These are phyloP conservation scores for Uropetala carovei DNA, from an alignment of 2,888 invertebrate species.

Conservation along the genomic window DNA sequence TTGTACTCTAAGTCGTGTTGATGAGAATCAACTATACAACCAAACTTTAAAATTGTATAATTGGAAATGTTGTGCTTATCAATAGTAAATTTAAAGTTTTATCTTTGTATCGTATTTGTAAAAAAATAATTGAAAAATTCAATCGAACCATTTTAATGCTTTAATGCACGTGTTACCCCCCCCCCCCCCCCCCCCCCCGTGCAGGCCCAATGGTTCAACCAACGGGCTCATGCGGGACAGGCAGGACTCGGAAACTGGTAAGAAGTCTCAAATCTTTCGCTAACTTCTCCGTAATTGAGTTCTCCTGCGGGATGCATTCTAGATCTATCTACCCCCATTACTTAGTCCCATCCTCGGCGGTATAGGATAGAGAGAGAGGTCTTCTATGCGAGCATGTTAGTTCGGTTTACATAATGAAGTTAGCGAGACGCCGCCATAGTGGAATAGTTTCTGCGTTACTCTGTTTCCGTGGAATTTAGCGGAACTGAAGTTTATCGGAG, in stretches of 20 bases:
- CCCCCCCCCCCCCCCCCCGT: too few relatives aligned
- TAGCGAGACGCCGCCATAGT: not conserved
- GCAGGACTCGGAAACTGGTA: not conserved
- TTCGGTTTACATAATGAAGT: not conserved
- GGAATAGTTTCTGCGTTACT: too few relatives aligned
- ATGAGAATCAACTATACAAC: too few relatives aligned
- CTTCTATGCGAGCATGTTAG: too few relatives aligned
- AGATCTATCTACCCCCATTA: not conserved
- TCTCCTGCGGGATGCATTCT: conserved; percentile 9
- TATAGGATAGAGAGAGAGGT: not conserved
- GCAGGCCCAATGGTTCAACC: not conserved
- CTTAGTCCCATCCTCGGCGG: not conserved
- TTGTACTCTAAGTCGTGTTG: too few relatives aligned
- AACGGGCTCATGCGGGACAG: not conserved
- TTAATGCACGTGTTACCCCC: too few relatives aligned
- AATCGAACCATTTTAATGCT: too few relatives aligned
- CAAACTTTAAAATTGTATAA: too few relatives aligned
- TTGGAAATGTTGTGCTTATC: too few relatives aligned
- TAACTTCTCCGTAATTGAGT: conserved; percentile 53
- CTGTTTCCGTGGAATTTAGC: not conserved
- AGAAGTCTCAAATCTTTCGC: conserved; percentile 22
- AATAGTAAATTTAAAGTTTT: too few relatives aligned
- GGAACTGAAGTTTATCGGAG: conserved; percentile 30
- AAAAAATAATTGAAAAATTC: too few relatives aligned
- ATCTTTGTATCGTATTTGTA: too few relatives aligned